Base-by-base conservation (phyloP, 1,140 invertebrate species). In the Drosophila obscura region DNA sequence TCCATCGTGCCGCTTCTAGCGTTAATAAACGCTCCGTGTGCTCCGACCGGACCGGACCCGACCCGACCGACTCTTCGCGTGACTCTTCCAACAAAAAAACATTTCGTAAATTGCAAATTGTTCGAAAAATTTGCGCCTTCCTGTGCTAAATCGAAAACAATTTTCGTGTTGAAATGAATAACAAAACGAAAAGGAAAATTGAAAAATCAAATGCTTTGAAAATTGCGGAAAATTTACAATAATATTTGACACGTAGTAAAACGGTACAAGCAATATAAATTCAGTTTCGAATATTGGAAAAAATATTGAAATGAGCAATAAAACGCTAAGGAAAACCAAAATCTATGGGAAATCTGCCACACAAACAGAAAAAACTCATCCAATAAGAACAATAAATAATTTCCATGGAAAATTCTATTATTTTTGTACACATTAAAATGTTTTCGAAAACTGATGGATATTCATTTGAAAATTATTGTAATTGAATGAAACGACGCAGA, bases 21-120 rank as follows among this genome's bases (percentile, higher is more conserved):
- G 64, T 48, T 53, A 28, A 43, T 43, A 56, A 76, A 65, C 59
- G 82, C 75, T 82, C 77, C 78, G 81, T 66, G 57, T 50, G 35
- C 35, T 35, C 55, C 60, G 67, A 1, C 19, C 19, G 19, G 19
- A 19, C 19, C 19, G 19, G 19, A 19, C 19, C 19, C 19, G 19
- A 19, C 19, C 19, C 19, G 45, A 41, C 16, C 51, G 24, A 48
- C 48, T 63, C 50, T 52, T 73, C 67, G 41, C 64, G 69, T 46
- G 61, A 55, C 65, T 22, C 16, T 59, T 65, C 15, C 15, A 60
- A 44, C 41, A 49, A 50, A 63, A 63, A 43, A 78, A 52, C 35
- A 39, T 13, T 69, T 74, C 79, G 79, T 69, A 57, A 67, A 57
- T 13, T 13, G 35, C 35, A 39, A 39, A 39, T 39, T 39, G 35